phyloP scores from a whole-genome alignment of 2,888 invertebrate species.

The Andrena chrysosceles region DNA sequence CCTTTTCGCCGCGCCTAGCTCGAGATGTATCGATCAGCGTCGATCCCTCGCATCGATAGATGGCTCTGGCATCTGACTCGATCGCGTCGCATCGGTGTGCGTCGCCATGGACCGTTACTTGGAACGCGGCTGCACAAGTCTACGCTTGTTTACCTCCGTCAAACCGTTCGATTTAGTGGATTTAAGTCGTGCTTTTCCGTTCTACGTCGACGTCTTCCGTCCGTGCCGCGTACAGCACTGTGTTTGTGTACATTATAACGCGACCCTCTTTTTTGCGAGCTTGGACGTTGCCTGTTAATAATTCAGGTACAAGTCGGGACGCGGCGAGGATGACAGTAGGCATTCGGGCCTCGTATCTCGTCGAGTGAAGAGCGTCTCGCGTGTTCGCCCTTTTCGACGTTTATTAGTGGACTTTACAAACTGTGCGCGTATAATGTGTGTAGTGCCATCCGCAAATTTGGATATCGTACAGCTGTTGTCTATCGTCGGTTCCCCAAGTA shows the following conservation, averaged over 20 bases:
- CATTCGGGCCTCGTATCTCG: not conserved
- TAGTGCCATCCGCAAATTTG: conserved; percentile 9
- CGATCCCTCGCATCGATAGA: conserved; percentile 49
- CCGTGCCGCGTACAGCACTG: too few relatives aligned
- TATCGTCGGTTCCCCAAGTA: not conserved
- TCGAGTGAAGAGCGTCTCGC: not conserved
- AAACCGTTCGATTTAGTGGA: conserved; percentile 22
- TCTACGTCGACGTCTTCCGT: not conserved
- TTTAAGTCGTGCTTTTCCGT: not conserved
- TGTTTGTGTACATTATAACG: not conserved
- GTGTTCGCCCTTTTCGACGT: conserved; percentile 5
- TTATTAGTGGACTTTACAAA: not conserved
- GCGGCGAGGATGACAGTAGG: conserved; percentile 19
- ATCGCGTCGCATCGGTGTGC: conserved; percentile 29
- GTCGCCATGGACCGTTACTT: conserved; percentile 50
- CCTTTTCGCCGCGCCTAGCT: not conserved
- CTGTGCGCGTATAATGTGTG: conserved; percentile 38
- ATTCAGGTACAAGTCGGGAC: not conserved
- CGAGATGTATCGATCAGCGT: conserved; percentile 42
- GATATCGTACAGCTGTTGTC: not conserved
- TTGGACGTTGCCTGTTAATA: not conserved
- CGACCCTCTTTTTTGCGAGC: not conserved
- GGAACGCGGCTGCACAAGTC: conserved; percentile 27
- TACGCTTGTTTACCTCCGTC: conserved; percentile 43
- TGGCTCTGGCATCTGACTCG: conserved; percentile 31